A percentile compares a stretch with the other conserved stretches of the same genome.
Evolutionary conservation across 2,797 vertebrate species (phyloP).

Genomic region (Pipistrellus pygmaeus): DNA sequence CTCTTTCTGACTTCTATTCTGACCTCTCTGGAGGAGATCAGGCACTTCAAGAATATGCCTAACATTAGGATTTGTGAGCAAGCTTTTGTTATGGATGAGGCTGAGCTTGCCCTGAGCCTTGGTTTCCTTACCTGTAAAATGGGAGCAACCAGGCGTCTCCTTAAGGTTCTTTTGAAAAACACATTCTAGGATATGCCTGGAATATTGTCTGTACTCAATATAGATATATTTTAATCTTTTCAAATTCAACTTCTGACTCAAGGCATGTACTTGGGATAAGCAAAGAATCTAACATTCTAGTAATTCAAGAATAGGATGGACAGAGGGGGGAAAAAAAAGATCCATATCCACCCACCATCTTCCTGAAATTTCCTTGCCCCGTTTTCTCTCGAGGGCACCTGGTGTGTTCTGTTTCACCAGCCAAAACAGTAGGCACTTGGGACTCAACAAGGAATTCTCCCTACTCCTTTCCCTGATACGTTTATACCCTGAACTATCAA

Average conservation of each 20-base stretch:
- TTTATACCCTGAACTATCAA: conserved; percentile 19
- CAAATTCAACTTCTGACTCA: not conserved
- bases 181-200: not conserved
- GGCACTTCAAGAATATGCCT: conserved; percentile 54
- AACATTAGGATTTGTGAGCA: not conserved
- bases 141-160: not conserved
- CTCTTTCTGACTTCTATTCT: conserved; percentile 28
- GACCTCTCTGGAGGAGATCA: conserved; percentile 39
- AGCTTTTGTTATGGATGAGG: conserved; percentile 40
- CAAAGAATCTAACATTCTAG: not conserved
- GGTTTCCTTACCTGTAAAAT: conserved; percentile 30
- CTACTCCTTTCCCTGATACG: conserved; percentile 24
- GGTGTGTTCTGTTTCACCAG: not conserved
- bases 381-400: conserved; percentile 43
- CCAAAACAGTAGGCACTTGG: conserved; percentile 76
- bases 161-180: not conserved
- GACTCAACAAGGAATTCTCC: conserved; percentile 18
- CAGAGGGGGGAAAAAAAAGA: not conserved
- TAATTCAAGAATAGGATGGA: not conserved
- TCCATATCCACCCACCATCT: not conserved
- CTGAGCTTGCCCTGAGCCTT: conserved; percentile 19
- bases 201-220: not conserved
- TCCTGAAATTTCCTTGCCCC: not conserved
- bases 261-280: not conserved
- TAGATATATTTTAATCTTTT: not conserved